phyloP scores from a whole-genome alignment of 2,113 vertebrate genomes.

The Cyanoramphus novaezelandiae region DNA sequence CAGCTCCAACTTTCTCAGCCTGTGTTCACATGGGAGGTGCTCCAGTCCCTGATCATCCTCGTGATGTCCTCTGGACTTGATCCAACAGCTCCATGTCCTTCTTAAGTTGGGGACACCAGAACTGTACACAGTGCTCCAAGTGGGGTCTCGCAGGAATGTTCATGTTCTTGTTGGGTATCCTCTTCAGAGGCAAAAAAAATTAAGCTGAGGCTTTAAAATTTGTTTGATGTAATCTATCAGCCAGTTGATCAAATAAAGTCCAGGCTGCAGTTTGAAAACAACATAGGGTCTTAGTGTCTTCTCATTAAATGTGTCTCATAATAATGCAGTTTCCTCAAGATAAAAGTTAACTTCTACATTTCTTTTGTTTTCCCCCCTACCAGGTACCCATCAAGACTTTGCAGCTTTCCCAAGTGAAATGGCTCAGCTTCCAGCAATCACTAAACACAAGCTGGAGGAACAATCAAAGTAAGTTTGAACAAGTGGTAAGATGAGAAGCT shows the following conservation, averaged over 20 bases:
- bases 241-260: neutral
- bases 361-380: neutral
- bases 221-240: neutral
- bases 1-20: neutral
- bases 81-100: neutral
- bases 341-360: neutral
- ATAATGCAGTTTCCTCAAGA: neutral
- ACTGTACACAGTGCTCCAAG: neutral
- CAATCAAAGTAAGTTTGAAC: conserved; percentile 81
- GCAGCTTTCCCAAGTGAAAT: conserved; percentile 78
- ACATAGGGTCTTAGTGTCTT: neutral
- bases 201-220: neutral
- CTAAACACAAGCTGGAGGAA: conserved; percentile 86
- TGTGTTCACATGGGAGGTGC: neutral
- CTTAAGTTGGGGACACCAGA: neutral
- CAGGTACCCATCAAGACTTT: conserved; percentile 54
- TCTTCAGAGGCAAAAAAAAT: neutral
- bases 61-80: neutral
- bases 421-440: conserved; percentile 86
- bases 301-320: neutral
- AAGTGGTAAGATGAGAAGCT: neutral
- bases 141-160: neutral
- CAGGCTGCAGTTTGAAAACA: neutral
- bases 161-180: neutral
- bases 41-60: neutral